Conservation (phyloP, 2,888 invertebrate genomes). For the Acrobeloides nanus region DNA sequence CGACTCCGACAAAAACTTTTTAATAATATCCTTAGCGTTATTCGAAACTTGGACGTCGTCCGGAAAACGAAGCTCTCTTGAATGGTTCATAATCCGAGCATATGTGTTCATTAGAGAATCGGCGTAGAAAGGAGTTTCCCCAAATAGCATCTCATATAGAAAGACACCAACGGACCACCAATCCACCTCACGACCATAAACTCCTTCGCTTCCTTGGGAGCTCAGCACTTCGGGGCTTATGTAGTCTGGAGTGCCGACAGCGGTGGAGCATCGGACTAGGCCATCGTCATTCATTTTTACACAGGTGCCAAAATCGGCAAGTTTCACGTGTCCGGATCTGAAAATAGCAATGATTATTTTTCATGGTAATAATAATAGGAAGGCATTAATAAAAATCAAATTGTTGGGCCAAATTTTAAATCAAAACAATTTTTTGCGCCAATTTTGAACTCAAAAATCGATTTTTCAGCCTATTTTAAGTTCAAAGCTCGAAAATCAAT, state of each 20-base stretch:
- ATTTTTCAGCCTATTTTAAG: no score
- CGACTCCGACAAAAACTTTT: conserved; percentile 79
- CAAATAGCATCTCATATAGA: conserved; percentile 92
- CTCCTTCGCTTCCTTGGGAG: conserved; percentile 87
- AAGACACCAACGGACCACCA: conserved; percentile 88
- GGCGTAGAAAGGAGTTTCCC: conserved; percentile 95
- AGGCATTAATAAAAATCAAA: no score
- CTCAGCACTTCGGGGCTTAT: conserved; percentile 96
- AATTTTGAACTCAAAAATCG: no score
- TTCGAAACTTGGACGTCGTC: conserved; percentile 81
- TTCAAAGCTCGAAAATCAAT: no score
- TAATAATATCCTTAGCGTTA: conserved; percentile 68
- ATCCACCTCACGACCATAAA: conserved; percentile 83
- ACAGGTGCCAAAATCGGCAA: conserved; percentile 98
- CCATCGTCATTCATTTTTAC: conserved; percentile 97
- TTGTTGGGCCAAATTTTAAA: no score
- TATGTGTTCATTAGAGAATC: conserved; percentile 96
- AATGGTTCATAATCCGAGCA: conserved; percentile 97
- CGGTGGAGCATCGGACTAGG: conserved; percentile 87
- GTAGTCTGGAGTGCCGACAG: conserved; percentile 98
- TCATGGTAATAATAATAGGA: no score
- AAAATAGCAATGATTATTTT: no score
- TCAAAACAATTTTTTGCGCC: no score
- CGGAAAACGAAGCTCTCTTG: conserved; percentile 87
- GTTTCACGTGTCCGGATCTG: conserved; percentile 77